These are phyloP conservation scores for Scaptomyza pallida DNA, from an alignment of 1,140 invertebrate genomes.

Conservation along the genomic window DNA sequence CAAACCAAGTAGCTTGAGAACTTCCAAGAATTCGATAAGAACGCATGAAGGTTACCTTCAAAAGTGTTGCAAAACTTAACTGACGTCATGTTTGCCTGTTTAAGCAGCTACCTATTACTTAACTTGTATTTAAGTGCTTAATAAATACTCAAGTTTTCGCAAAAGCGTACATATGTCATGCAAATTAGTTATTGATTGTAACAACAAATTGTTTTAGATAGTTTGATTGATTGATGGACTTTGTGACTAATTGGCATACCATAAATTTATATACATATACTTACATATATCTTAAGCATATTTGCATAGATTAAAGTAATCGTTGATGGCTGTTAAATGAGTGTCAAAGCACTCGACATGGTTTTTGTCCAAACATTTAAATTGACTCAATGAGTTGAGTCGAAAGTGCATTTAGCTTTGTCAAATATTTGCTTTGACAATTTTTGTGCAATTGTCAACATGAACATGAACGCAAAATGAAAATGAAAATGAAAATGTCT, in stretches of 20 bases:
- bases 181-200: conserved; percentile 1
- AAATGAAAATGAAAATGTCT: conserved; percentile 1
- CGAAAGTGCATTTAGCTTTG: conserved; percentile 35
- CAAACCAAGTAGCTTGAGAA: background rate
- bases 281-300: conserved; percentile 33
- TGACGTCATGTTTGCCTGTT: background rate
- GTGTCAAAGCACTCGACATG: conserved; percentile 22
- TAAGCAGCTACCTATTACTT: too few relatives aligned
- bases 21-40: background rate
- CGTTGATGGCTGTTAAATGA: conserved; percentile 45
- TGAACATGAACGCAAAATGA: conserved; percentile 22
- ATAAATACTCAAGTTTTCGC: background rate
- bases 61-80: too few relatives aligned
- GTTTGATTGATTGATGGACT: conserved; percentile 41
- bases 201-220: conserved; percentile 22
- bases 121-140: background rate
- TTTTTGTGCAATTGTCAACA: conserved; percentile 29
- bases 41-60: too few relatives aligned
- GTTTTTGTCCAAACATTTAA: conserved; percentile 35
- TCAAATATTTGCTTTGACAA: conserved; percentile 45
- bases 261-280: too few relatives aligned
- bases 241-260: conserved; percentile 31
- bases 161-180: background rate
- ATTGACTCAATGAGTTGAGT: conserved; percentile 5
- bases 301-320: conserved; percentile 59